Base-by-base conservation (phyloP, 2,797 vertebrate genomes). In the Taeniopygia guttata region DNA sequence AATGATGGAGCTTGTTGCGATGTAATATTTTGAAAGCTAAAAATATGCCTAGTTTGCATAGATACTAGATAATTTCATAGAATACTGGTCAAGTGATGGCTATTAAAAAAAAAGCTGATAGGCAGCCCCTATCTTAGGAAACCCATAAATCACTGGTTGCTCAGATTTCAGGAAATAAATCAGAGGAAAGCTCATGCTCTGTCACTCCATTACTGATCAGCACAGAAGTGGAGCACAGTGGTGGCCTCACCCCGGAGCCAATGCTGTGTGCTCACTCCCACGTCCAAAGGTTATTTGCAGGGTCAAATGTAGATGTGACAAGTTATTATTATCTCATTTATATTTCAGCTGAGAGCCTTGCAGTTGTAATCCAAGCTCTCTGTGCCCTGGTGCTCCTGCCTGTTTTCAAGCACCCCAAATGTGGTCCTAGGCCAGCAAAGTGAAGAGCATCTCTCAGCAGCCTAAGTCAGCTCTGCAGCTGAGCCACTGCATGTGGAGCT, bases 41-140 rank as follows among this genome's bases (percentile, higher is more conserved):
- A 94, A 83, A 38, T 76, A 79, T 10, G 52, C 40, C 34, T 42
- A 60, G 20, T 64, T 81, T 93, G 58, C 30, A 58, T 72, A 85
- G 26, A 29, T 48, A 68, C 7, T 68, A 68, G 20, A 62, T 36
- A 52, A 88, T 83, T 59, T 78, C 3, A 17, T 23, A 67, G 48
- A 66, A 75, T 55, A 78, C 45, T 55, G 26, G 22, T 73, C 5
- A 17, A 40, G 20, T 68, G 89, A 72, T 40, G 30, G 19, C 30
- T 73, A 51, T 83, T 74, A 19, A 51, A 84, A 42, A 66, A 63
- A 9, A 51, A 38, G 10, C 23, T 89, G 66, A 81, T 17, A 15
- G 14, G 32, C 21, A 51, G 26, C 19, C 36, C 14, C 36, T 32
- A 4, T 63, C 18, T 92, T 17, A 21, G 38, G 49, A 72, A 70